Percentiles rank a stretch among this genome's conserved stretches.
These are phyloP conservation scores for Caretta caretta DNA, from an alignment of 2,113 vertebrate genomes.

Conservation along the genomic window DNA sequence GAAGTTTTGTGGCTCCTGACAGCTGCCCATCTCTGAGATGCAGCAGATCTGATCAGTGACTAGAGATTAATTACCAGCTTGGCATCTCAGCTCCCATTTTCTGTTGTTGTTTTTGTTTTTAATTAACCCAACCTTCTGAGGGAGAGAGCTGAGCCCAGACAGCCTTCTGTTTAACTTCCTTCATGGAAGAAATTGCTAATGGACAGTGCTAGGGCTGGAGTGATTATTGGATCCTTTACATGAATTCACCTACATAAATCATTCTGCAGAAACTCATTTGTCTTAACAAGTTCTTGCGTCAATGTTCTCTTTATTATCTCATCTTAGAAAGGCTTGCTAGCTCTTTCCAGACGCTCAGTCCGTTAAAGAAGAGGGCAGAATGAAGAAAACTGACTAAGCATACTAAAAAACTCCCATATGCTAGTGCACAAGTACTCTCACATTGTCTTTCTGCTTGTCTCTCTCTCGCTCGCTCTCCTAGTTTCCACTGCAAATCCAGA, in stretches of 20 bases:
- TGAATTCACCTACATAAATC: conserved; percentile 27
- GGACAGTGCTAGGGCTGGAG: not conserved
- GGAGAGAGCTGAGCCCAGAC: not conserved
- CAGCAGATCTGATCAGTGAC: not conserved
- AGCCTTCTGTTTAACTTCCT: not conserved
- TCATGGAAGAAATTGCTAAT: conserved; percentile 18
- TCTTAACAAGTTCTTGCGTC: conserved; percentile 42
- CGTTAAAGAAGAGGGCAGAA: conserved; percentile 3
- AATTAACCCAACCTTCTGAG: conserved; percentile 38
- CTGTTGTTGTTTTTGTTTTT: conserved; percentile 13
- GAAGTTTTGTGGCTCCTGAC: not conserved
- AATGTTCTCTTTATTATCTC: conserved; percentile 21
- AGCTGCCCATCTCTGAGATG: not conserved
- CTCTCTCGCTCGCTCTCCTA: not conserved
- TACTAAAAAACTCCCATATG: not conserved
- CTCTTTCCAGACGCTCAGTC: not conserved
- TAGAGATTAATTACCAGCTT: not conserved
- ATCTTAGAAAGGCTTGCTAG: not conserved
- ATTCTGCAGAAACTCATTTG: conserved; percentile 41
- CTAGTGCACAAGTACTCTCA: not conserved
- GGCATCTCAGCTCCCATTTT: conserved; percentile 2
- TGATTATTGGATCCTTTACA: conserved; percentile 35
- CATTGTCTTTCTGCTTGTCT: not conserved
- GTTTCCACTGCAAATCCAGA: not conserved
- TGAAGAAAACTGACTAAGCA: not conserved